phyloP scores from a whole-genome alignment of 2,113 vertebrate genomes.

The Aramus guarauna region DNA sequence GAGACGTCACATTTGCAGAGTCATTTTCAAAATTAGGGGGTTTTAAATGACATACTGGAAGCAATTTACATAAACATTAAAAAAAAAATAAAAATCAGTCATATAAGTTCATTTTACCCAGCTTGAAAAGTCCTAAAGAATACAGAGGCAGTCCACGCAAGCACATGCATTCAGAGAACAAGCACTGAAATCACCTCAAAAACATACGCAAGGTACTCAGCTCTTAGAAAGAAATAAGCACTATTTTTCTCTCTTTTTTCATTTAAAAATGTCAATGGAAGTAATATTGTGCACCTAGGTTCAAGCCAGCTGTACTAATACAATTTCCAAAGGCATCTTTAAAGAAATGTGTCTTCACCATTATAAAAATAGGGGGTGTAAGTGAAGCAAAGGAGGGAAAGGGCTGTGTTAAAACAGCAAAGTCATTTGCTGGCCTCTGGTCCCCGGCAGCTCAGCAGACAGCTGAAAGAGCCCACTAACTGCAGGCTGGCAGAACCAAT shows the following conservation, averaged over 20 bases:
- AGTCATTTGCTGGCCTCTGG: background rate
- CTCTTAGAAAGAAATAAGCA: background rate
- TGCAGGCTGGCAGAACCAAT: background rate
- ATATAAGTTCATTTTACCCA: background rate
- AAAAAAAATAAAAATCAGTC: background rate
- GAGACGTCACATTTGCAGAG: background rate
- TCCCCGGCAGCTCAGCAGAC: background rate
- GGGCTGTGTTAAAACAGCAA: background rate
- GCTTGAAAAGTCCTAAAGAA: background rate
- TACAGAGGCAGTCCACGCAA: background rate
- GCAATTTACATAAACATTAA: background rate
- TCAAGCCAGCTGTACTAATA: background rate
- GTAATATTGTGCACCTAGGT: background rate
- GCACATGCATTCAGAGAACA: background rate
- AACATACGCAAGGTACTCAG: background rate
- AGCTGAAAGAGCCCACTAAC: background rate
- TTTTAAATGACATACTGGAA: background rate
- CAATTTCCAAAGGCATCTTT: background rate
- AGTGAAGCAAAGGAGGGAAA: background rate
- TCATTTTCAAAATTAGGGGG: background rate
- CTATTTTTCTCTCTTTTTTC: background rate
- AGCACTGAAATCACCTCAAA: background rate
- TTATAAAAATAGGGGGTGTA: background rate
- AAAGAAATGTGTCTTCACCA: background rate
- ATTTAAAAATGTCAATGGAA: background rate